Conservation (phyloP, 2,113 vertebrate genomes). For the Colistium nudipinnis region DNA sequence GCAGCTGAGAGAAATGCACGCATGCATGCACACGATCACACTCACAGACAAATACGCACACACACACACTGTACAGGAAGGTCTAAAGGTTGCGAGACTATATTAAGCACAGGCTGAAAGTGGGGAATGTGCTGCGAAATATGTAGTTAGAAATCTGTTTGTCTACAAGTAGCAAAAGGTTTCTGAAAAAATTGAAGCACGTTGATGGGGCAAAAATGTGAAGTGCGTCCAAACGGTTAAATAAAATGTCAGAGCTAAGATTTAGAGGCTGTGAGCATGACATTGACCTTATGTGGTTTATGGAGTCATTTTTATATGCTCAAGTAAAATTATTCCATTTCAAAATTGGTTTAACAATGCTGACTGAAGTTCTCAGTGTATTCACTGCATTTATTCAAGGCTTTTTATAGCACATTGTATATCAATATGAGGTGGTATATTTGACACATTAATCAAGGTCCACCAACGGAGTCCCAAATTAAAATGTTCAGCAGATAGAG, state of each 20-base stretch:
- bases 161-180: neutral
- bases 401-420: too few species aligned
- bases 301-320: neutral
- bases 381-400: too few species aligned
- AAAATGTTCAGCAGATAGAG: too few species aligned
- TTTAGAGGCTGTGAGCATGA: constrained; percentile 6
- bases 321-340: neutral
- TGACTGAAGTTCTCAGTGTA: too few species aligned
- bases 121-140: constrained; percentile 6
- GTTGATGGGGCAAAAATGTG: neutral
- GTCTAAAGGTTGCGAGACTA: constrained; percentile 25
- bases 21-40: constrained; percentile 45
- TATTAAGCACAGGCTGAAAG: constrained; percentile 6
- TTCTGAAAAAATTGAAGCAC: neutral
- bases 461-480: too few species aligned
- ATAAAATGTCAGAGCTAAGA: constrained; percentile 27
- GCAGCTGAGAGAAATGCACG: constrained; percentile 50
- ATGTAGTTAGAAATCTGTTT: constrained; percentile 9
- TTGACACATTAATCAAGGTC: too few species aligned
- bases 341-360: neutral
- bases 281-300: constrained; percentile 12
- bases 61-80: neutral
- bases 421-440: too few species aligned
- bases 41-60: constrained; percentile 9
- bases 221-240: constrained; percentile 3